A percentile compares a stretch with the other conserved stretches of the same genome.
These are phyloP conservation scores for Hydrozoanthus tunicans DNA, from an alignment of 64 coral and sea anemone genomes.

Conservation along the genomic window DNA sequence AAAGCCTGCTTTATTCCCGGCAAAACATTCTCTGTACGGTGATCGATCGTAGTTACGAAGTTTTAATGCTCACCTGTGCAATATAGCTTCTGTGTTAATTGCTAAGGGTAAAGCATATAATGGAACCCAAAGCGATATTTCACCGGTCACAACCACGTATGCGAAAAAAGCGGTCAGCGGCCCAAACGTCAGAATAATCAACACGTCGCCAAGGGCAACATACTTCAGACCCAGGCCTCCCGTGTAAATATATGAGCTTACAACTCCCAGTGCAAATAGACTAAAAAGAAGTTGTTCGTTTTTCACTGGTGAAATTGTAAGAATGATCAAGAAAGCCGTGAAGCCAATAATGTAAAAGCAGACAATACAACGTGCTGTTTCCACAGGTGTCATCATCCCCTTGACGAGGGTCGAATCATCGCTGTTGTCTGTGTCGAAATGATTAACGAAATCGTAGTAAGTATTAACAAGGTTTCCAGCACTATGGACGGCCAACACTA, in stretches of 20 bases:
- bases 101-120: constrained; percentile 68
- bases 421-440: constrained; percentile 61
- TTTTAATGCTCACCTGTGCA: constrained; percentile 69
- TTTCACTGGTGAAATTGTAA: constrained; percentile 54
- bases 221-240: constrained; percentile 73
- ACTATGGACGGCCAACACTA: constrained; percentile 62
- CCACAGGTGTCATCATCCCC: constrained; percentile 36
- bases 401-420: constrained; percentile 64
- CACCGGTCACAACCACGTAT: constrained; percentile 66
- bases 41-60: no score
- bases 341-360: constrained; percentile 50
- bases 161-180: constrained; percentile 72
- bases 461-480: constrained; percentile 82
- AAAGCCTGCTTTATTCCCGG: no score
- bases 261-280: constrained; percentile 64
- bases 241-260: constrained; percentile 82
- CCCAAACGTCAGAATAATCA: constrained; percentile 79
- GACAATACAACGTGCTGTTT: constrained; percentile 54
- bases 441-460: constrained; percentile 59
- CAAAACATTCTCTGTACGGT: no score
- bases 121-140: constrained; percentile 36
- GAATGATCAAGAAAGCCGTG: constrained; percentile 43
- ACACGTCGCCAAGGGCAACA: constrained; percentile 68
- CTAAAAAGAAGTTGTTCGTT: constrained; percentile 39
- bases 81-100: constrained; percentile 80